These are phyloP conservation scores for Lasius fuliginosus DNA, from an alignment of 2,888 invertebrate species.

Conservation along the genomic window DNA sequence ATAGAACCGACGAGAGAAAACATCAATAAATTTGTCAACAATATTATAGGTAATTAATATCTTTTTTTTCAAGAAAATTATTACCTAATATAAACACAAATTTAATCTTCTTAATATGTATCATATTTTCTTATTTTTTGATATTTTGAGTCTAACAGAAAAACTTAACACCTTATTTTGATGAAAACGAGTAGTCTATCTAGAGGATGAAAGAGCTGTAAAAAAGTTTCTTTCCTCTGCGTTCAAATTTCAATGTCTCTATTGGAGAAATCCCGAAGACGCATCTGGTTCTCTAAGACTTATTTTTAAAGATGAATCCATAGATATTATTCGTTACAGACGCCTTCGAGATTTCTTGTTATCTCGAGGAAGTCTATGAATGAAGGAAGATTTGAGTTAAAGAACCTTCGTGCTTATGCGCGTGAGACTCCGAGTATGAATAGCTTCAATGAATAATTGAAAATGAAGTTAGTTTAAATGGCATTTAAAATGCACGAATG, in stretches of 20 bases:
- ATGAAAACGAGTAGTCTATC: neutral
- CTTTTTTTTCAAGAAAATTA: neutral
- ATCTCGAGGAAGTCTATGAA: conserved; percentile 31
- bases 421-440: conserved; percentile 34
- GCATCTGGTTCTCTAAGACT: neutral
- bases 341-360: conserved; percentile 13
- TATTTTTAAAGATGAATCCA: conserved; percentile 47
- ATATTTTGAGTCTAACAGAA: neutral
- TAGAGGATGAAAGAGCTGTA: neutral
- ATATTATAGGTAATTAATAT: neutral
- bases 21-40: neutral
- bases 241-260: neutral
- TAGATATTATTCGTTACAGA: conserved; percentile 58
- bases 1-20: neutral
- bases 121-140: neutral
- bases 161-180: neutral
- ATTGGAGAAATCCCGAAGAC: neutral
- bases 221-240: neutral
- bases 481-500: conserved; percentile 17
- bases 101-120: neutral
- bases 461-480: conserved; percentile 36
- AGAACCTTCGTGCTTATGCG: conserved; percentile 44
- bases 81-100: neutral
- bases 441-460: neutral
- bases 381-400: conserved; percentile 26